Evolutionary conservation across 53 echinoderm and acorn worm genomes (phyloP).

Genomic region (Antedon mediterranea): DNA sequence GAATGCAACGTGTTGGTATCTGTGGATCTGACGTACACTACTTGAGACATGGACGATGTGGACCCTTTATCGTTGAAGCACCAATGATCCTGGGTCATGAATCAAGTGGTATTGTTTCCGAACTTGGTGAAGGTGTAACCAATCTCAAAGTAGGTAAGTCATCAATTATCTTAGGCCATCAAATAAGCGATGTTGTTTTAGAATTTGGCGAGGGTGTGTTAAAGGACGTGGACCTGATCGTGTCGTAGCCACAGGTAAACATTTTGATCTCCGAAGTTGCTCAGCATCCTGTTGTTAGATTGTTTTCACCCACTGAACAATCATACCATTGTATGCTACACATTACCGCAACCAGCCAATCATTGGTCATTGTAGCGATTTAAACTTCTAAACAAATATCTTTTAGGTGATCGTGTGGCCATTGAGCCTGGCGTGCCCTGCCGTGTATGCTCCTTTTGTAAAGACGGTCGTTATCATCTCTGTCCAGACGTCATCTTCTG

Average conservation of each 20-base stretch:
- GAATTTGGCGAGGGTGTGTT: slow-evolving; percentile 37
- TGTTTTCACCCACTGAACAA: no score
- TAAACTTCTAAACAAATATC: background rate
- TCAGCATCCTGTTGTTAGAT: no score
- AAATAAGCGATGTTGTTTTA: slow-evolving; percentile 43
- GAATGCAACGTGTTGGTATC: slow-evolving; percentile 50
- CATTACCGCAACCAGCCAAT: no score
- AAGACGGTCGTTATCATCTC: slow-evolving; percentile 53
- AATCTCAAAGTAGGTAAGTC: slow-evolving; percentile 36
- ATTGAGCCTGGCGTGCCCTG: slow-evolving; percentile 65
- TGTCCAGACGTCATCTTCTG: slow-evolving; percentile 52
- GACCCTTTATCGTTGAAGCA: slow-evolving; percentile 35
- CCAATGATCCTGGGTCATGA: slow-evolving; percentile 69
- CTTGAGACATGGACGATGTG: slow-evolving; percentile 40
- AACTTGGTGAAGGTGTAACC: slow-evolving; percentile 36
- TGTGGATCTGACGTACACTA: slow-evolving; percentile 65
- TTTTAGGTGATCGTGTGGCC: slow-evolving; percentile 51
- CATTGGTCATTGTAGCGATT: background rate
- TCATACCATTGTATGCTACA: no score
- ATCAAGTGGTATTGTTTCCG: slow-evolving; percentile 45
- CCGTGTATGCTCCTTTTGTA: slow-evolving; percentile 43
- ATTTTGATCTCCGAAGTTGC: no score
- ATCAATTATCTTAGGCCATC: slow-evolving; percentile 60
- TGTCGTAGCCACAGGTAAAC: no score
- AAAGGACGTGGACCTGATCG: slow-evolving; percentile 33